Evolutionary conservation across 2,888 invertebrate species (phyloP), one percentile per base, ranked within the genome.

Genomic region (Mythimna impura): DNA sequence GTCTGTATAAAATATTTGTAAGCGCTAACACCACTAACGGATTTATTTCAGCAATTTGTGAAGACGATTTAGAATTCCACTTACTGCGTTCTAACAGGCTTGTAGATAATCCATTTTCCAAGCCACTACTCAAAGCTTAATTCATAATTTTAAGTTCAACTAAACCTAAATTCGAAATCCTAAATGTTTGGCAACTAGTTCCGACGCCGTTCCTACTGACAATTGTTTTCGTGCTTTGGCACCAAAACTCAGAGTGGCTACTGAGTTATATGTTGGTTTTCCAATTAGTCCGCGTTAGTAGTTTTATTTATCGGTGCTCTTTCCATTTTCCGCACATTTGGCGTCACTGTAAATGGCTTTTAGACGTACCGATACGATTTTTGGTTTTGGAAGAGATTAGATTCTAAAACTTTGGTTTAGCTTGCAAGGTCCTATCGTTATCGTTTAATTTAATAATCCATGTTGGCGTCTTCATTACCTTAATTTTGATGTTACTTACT

Each of bases 221-320:
- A 84, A 86, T 90, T 91, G 92, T 93, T 94, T 93, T 93, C 90
- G 90, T 90, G 89, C 89, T 83, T 86, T 86, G 85, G 87, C 86
- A 85, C 87, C 86, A 87, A 84, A 47, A 67, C 66, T 73, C 60
- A 66, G 92, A 94, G 93, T 93, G 92, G 90, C 86, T 85, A 76
- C 89, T 94, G 95, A 95, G 94, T 95, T 95, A 95, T 95, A 91
- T 89, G 92, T 91, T 91, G 92, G 93, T 91, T 92, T 94, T 93
- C 93, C 94, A 95, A 95, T 95, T 95, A 95, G 95, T 93, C 88
- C 91, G 69, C 88, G 89, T 90, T 91, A 83, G 91, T 88, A 91
- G 91, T 92, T 94, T 95, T 95, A 95, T 95, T 95, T 95, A 94
- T 94, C 54, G 90, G 90, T 83, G 89, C 93, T 94, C 93, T 93